Evolutionary conservation across 2,888 invertebrate genomes (phyloP).

Genomic region (Phalera bucephala): DNA sequence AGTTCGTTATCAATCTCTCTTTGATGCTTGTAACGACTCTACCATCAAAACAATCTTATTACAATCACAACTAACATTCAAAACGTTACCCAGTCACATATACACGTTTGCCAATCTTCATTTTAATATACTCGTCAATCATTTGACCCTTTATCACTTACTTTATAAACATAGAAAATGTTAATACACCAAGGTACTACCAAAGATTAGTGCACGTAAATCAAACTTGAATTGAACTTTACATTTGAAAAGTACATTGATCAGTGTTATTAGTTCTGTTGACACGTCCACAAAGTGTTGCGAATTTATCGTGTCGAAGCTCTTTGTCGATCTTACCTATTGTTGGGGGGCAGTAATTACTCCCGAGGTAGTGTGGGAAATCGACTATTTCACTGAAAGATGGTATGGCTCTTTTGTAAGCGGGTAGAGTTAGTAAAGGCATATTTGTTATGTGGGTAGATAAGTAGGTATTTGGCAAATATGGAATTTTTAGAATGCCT

Average conservation of each 20-base stretch:
- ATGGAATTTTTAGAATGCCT: too few species aligned
- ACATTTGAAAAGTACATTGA: slow-evolving; percentile 41
- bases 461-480: too few species aligned
- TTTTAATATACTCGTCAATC: too few species aligned
- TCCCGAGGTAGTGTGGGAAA: slow-evolving; percentile 73
- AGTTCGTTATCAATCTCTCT: too few species aligned
- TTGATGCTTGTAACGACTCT: too few species aligned
- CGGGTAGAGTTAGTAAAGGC: slow-evolving; percentile 24
- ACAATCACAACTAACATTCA: too few species aligned
- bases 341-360: slow-evolving; percentile 41
- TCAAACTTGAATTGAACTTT: slow-evolving; percentile 24
- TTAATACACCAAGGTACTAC: slow-evolving; percentile 24
- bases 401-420: slow-evolving; percentile 17
- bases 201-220: slow-evolving; percentile 24
- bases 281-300: slow-evolving; percentile 59
- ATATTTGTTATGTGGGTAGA: too few species aligned
- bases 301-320: slow-evolving; percentile 57
- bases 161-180: slow-evolving; percentile 7
- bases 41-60: too few species aligned
- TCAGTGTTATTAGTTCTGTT: slow-evolving; percentile 61
- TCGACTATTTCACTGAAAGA: slow-evolving; percentile 40
- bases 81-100: too few species aligned
- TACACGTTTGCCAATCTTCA: too few species aligned
- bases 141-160: too few species aligned
- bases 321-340: slow-evolving; percentile 47